Evolutionary conservation across 2,888 invertebrate species (phyloP).

Genomic region (Spisula solida): DNA sequence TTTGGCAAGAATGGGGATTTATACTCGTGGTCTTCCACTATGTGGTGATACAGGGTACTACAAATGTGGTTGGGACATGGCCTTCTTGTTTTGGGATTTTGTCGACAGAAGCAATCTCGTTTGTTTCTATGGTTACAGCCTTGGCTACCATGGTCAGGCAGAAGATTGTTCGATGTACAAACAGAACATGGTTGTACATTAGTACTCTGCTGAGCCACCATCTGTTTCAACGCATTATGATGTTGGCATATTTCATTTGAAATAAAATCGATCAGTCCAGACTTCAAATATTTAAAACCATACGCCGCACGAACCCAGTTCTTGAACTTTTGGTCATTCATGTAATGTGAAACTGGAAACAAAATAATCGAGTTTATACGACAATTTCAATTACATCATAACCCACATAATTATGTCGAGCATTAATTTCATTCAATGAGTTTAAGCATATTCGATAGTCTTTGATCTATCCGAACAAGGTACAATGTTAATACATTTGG

Average conservation of each 20-base stretch:
- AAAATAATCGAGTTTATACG: no score
- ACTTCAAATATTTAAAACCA: not conserved
- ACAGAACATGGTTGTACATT: not conserved
- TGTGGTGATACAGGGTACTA: not conserved
- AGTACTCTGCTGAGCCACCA: not conserved
- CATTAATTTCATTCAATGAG: no score
- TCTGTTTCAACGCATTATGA: not conserved
- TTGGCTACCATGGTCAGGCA: not conserved
- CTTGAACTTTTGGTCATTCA: not conserved
- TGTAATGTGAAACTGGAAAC: not conserved
- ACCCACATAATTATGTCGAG: no score
- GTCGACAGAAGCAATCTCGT: not conserved
- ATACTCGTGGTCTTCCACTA: not conserved
- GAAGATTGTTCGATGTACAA: not conserved
- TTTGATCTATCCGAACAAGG: no score
- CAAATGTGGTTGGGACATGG: not conserved
- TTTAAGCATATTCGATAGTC: no score
- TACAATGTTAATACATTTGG: no score
- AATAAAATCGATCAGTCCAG: not conserved
- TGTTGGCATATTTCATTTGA: not conserved
- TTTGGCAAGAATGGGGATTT: not conserved
- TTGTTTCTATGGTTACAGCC: not conserved
- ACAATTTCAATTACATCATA: no score
- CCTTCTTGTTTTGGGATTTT: not conserved
- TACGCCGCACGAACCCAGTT: constrained; percentile 4